Conservation (phyloP, 2,113 vertebrate genomes). For the Helogale parvula region DNA sequence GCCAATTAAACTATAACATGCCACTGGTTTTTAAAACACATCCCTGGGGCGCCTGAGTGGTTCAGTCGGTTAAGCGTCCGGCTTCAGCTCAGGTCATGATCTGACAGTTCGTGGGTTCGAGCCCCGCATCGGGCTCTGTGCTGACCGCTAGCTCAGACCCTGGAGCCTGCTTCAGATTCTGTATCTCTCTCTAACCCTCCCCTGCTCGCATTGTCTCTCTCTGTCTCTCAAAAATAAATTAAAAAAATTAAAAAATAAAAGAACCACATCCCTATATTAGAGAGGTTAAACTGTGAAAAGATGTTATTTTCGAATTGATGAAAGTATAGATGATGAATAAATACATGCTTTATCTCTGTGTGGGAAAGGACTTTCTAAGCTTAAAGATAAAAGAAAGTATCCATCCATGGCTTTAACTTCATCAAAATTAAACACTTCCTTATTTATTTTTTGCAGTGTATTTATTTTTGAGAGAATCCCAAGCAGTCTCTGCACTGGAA, state of each 20-base stretch:
- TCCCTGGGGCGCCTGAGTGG: background rate
- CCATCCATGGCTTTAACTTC: background rate
- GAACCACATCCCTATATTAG: background rate
- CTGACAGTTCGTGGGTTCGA: too few species aligned
- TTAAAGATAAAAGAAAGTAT: constrained; percentile 1
- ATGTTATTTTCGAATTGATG: background rate
- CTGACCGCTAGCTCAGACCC: too few species aligned
- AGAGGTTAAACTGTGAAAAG: background rate
- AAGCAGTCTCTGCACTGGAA: too few species aligned
- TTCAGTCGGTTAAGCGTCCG: too few species aligned
- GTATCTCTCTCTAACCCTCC: too few species aligned
- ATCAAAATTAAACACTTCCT: background rate
- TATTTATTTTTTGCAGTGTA: background rate
- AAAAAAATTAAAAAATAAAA: too few species aligned
- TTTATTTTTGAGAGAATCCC: too few species aligned
- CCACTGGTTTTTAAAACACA: background rate
- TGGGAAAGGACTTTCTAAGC: background rate
- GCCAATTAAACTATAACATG: background rate
- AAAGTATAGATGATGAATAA: background rate
- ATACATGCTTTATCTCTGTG: background rate
- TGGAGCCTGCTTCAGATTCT: too few species aligned
- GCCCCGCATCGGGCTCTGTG: too few species aligned
- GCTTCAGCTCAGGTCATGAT: too few species aligned
- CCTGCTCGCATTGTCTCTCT: too few species aligned
- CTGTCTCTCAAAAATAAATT: too few species aligned